phyloP scores from a whole-genome alignment of 2,888 invertebrate species.

The Luperina testacea region DNA sequence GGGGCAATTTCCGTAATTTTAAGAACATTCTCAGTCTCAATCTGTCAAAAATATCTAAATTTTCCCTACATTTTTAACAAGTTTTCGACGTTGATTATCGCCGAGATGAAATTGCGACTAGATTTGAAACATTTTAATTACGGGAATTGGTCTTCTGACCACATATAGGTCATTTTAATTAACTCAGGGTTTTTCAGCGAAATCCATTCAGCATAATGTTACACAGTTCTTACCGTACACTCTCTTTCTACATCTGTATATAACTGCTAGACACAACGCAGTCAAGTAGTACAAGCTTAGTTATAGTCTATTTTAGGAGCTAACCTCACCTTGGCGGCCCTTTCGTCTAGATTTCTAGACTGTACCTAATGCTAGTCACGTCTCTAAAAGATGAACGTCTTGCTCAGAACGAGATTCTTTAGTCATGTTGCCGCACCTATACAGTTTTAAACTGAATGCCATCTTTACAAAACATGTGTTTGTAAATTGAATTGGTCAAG shows the following conservation, averaged over 20 bases:
- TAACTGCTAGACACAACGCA: not conserved
- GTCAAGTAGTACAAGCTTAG: not conserved
- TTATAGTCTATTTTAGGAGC: slow-evolving; percentile 39
- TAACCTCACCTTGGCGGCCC: slow-evolving; percentile 56
- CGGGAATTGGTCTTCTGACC: no score
- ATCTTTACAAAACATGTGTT: slow-evolving; percentile 4
- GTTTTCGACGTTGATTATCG: no score
- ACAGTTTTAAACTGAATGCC: slow-evolving; percentile 18
- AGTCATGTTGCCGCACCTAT: slow-evolving; percentile 38
- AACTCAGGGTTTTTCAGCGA: no score
- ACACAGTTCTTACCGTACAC: not conserved
- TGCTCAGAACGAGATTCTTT: slow-evolving; percentile 36
- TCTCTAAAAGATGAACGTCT: slow-evolving; percentile 35
- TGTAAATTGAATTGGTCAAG: slow-evolving; percentile 14
- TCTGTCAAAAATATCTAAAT: no score
- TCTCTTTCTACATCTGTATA: not conserved
- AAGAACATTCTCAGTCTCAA: no score
- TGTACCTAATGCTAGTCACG: slow-evolving; percentile 34
- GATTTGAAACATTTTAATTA: no score
- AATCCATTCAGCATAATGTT: no score
- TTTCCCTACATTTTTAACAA: no score
- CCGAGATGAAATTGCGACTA: no score
- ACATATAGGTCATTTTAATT: no score
- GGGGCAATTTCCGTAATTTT: no score
- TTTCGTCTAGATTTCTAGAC: slow-evolving; percentile 31